Percentiles rank a stretch among this genome's conserved stretches.
These are phyloP conservation scores for Mohoua ochrocephala DNA, from an alignment of 2,113 vertebrate genomes.

Conservation along the genomic window DNA sequence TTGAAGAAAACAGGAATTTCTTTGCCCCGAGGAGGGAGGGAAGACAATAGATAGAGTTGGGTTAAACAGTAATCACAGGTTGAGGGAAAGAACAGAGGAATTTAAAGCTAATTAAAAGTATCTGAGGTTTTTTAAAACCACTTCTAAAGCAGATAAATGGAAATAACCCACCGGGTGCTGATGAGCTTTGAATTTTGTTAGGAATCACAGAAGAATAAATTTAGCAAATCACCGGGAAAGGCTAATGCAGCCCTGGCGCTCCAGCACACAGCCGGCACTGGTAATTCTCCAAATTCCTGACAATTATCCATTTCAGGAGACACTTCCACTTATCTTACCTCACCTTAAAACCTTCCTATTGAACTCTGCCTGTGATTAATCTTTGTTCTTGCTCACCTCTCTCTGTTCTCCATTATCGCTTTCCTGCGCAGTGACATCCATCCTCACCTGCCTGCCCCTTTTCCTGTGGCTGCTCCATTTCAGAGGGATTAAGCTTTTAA, in stretches of 20 bases:
- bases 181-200: slow-evolving; percentile 37
- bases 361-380: slow-evolving; percentile 7
- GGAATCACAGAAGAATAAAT: slow-evolving; percentile 31
- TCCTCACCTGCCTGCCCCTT: neutral
- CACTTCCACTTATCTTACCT: neutral
- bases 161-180: slow-evolving; percentile 37
- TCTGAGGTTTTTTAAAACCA: slow-evolving; percentile 20
- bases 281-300: slow-evolving; percentile 15
- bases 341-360: neutral
- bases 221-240: slow-evolving; percentile 19
- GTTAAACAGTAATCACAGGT: slow-evolving; percentile 33
- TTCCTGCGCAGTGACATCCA: neutral
- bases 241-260: neutral
- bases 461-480: neutral
- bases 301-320: neutral
- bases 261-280: neutral
- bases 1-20: neutral
- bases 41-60: neutral
- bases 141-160: slow-evolving; percentile 43
- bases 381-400: neutral
- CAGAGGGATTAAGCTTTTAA: slow-evolving; percentile 1
- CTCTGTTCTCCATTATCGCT: neutral
- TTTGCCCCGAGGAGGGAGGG: neutral
- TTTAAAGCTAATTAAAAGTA: slow-evolving; percentile 55
- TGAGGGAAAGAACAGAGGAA: slow-evolving; percentile 11